Evolutionary conservation across 2,888 invertebrate genomes (phyloP), one percentile per base, ranked within the genome.

Genomic region (Anaspis maculata): DNA sequence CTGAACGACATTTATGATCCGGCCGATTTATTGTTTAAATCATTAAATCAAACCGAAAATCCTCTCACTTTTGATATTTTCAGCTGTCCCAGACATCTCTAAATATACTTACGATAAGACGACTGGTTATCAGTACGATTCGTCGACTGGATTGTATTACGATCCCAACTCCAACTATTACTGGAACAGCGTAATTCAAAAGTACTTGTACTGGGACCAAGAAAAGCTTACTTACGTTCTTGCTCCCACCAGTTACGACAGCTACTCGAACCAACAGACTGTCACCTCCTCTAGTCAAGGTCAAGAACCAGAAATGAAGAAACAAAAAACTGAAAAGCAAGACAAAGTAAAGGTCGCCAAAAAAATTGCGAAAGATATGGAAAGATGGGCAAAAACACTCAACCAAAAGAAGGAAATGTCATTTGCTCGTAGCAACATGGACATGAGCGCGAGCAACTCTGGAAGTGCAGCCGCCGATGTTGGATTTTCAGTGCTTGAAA

Each of bases 341-440:
- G 94, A 94, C 52, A 94, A 95, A 69, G 94, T 92, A 0, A 95
- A 95, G 68, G 91, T 92, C 7, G 96, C 96, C 3, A 95, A 96
- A 61, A 92, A 94, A 64, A 95, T 96, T 48, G 95, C 95, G 0
- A 96, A 96, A 69, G 86, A 88, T 51, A 88, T 88, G 88, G 84
- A 83, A 57, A 76, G 83, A 37, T 98, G 98, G 98, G 98, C 97
- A 0, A 90, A 96, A 53, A 90, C 90, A 7, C 69, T 96, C 44
- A 97, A 97, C 62, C 95, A 96, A 62, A 92, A 92, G 68, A 96
- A 96, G 61, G 89, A 91, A 64, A 65, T 42, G 63, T 70, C 14
- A 62, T 70, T 45, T 9, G 39, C 48, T 2, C 54, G 52, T 31
- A 34, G 48, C 9, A 45, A 40, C 22, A 35, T 42, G 6, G 57